Conservation (phyloP, 2,113 vertebrate species). For the Oxyruncus cristatus region DNA sequence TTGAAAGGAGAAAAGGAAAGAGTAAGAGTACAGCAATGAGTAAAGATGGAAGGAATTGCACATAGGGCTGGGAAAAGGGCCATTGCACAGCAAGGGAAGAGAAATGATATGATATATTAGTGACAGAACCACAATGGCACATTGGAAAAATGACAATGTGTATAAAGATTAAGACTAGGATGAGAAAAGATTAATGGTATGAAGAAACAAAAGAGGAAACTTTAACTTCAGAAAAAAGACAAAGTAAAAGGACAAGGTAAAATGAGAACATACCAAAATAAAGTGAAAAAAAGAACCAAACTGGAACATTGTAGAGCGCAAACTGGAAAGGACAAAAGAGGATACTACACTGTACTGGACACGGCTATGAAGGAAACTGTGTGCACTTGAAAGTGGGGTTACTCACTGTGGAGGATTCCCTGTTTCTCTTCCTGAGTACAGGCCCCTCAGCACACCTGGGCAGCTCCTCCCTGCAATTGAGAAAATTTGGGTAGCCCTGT, state of each 20-base stretch:
- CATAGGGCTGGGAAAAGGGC: neutral
- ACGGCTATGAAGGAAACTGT: slow-evolving; percentile 64
- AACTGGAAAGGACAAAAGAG: slow-evolving; percentile 58
- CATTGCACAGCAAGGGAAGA: neutral
- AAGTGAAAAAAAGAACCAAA: slow-evolving; percentile 45
- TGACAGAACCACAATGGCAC: slow-evolving; percentile 9
- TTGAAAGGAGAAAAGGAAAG: slow-evolving; percentile 21
- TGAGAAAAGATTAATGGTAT: neutral
- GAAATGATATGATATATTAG: neutral
- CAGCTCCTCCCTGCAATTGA: slow-evolving; percentile 78
- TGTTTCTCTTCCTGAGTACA: slow-evolving; percentile 79
- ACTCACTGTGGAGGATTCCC: slow-evolving; percentile 79
- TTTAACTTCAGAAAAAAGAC: slow-evolving; percentile 18
- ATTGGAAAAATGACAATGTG: neutral
- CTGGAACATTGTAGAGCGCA: slow-evolving; percentile 55
- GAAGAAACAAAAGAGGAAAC: slow-evolving; percentile 18
- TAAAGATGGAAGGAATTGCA: slow-evolving; percentile 23
- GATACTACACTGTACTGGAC: slow-evolving; percentile 63
- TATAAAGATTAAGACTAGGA: slow-evolving; percentile 6
- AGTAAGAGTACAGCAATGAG: neutral
- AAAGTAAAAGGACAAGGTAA: slow-evolving; percentile 7
- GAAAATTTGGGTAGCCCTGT: slow-evolving; percentile 80
- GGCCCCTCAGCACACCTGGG: slow-evolving; percentile 77
- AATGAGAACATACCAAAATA: neutral
- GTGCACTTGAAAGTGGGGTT: slow-evolving; percentile 72